These are phyloP conservation scores for Centruroides vittatus DNA, from an alignment of 1,140 invertebrate species.

Conservation along the genomic window DNA sequence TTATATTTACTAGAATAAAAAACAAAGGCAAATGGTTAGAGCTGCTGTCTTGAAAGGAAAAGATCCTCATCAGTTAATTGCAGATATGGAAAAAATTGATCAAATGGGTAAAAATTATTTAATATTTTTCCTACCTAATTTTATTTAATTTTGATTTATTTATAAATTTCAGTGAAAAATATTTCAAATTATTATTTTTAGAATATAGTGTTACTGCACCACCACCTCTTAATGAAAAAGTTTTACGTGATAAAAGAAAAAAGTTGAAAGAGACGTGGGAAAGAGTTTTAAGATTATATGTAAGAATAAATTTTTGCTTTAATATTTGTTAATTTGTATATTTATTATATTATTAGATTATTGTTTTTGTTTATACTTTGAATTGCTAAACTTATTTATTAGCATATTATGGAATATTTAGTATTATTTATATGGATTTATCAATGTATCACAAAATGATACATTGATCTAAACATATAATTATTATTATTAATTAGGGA, in stretches of 20 bases:
- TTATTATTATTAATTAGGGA: no score
- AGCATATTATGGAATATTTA: no score
- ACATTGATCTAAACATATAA: no score
- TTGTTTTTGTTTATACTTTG: no score
- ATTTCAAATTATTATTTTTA: constrained; percentile 30
- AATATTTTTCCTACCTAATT: background rate
- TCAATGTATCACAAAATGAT: no score
- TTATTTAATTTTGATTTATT: background rate
- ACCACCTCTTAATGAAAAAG: constrained; percentile 88
- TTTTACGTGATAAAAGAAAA: constrained; percentile 88
- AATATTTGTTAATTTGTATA: background rate
- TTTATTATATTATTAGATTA: background rate
- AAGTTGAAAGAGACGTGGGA: constrained; percentile 86
- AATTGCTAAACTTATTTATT: no score
- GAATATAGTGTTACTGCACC: constrained; percentile 90
- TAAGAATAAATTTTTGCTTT: constrained; percentile 1
- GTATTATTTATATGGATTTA: no score
- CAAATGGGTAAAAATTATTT: constrained; percentile 63
- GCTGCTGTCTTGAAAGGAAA: constrained; percentile 96
- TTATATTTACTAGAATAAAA: constrained; percentile 55
- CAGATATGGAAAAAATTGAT: constrained; percentile 95
- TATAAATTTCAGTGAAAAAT: background rate
- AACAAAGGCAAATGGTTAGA: constrained; percentile 85
- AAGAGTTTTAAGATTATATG: constrained; percentile 15
- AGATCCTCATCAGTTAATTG: constrained; percentile 83